Evolutionary conservation across 2,797 vertebrate genomes (phyloP).

Genomic region (Protosalanx chinensis): DNA sequence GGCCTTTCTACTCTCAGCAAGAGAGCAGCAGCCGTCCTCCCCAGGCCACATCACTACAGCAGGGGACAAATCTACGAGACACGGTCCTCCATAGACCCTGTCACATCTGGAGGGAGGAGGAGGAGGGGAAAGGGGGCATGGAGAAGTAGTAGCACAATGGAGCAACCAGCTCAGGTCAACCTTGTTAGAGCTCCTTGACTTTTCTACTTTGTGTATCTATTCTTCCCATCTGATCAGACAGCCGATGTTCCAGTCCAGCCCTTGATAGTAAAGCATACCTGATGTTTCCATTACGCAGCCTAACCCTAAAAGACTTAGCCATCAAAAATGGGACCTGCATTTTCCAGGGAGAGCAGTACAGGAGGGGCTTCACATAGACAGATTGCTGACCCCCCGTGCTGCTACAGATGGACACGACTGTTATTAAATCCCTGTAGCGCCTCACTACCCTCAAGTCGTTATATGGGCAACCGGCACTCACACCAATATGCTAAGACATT

Average conservation of each 20-base stretch:
- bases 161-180: neutral
- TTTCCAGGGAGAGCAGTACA: neutral
- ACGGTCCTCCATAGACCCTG: slow-evolving; percentile 67
- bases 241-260: too few relatives aligned
- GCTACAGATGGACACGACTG: slow-evolving; percentile 61
- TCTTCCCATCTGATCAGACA: too few relatives aligned
- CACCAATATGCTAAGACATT: neutral
- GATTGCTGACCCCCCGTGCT: slow-evolving; percentile 62
- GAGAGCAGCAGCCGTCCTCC: slow-evolving; percentile 69
- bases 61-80: slow-evolving; percentile 74
- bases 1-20: slow-evolving; percentile 64
- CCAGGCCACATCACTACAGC: slow-evolving; percentile 59
- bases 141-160: neutral
- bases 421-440: slow-evolving; percentile 53
- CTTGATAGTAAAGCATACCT: too few relatives aligned
- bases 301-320: too few relatives aligned
- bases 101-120: slow-evolving; percentile 56
- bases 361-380: slow-evolving; percentile 28
- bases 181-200: neutral
- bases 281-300: too few relatives aligned
- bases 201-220: neutral
- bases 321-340: neutral
- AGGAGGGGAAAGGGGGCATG: slow-evolving; percentile 41
- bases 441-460: slow-evolving; percentile 21
- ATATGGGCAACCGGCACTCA: neutral